Conservation (phyloP, 2,888 invertebrate species). For the Portevinia maculata region DNA sequence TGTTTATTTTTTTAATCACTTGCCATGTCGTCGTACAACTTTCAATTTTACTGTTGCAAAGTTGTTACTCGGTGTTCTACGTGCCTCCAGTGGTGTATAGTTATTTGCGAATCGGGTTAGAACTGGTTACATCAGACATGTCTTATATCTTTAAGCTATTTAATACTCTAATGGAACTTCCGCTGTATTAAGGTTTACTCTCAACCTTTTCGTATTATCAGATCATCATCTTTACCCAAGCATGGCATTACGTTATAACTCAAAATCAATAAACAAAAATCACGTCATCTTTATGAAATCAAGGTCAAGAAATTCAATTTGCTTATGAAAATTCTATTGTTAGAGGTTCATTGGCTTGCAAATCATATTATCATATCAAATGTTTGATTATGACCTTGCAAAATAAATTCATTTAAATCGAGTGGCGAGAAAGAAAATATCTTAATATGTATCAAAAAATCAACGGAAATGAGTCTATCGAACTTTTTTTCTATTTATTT, state of each 20-base stretch:
- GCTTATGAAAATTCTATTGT: constrained; percentile 5
- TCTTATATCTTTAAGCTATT: constrained; percentile 33
- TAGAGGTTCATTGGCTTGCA: constrained; percentile 18
- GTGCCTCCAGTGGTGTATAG: constrained; percentile 25
- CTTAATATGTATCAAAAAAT: too few species aligned
- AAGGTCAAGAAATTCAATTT: constrained; percentile 16
- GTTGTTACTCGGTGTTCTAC: constrained; percentile 22
- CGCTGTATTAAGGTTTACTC: constrained; percentile 26
- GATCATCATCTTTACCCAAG: not conserved
- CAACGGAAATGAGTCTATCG: too few species aligned
- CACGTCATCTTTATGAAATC: constrained; percentile 1
- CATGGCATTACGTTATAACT: not conserved
- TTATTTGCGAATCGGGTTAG: constrained; percentile 32
- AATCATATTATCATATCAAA: constrained; percentile 11
- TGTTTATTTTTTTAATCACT: constrained; percentile 20
- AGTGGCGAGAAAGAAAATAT: too few species aligned
- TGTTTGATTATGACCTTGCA: not conserved
- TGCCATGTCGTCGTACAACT: constrained; percentile 9
- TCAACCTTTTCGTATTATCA: constrained; percentile 9
- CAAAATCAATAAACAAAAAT: constrained; percentile 16
- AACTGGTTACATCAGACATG: constrained; percentile 37
- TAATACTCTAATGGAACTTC: constrained; percentile 23
- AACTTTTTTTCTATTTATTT: too few species aligned
- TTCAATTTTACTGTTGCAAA: constrained; percentile 2
- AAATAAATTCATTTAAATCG: constrained; percentile 6